Evolutionary conservation across 2,113 vertebrate species (phyloP), one percentile per base, ranked within the genome.

Genomic region (Damaliscus lunatus): DNA sequence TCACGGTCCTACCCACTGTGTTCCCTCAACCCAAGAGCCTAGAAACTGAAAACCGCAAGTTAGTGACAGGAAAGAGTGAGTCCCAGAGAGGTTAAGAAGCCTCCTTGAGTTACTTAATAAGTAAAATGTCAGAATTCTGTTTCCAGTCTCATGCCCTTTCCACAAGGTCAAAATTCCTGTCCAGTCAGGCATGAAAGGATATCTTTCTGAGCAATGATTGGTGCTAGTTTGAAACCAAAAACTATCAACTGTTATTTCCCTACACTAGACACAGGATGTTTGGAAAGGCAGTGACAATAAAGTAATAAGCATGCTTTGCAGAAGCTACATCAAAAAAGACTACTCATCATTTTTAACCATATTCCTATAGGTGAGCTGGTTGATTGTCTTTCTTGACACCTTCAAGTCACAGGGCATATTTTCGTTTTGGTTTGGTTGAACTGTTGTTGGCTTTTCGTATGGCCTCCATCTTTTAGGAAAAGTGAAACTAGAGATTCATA

Each of bases 161-260:
- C 40, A 33, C 31, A 48, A 17, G 87, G 55, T 88, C 89, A 74
- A 62, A 94, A 96, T 97, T 96, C 89, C 59, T 85, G 25, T 64
- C 59, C 59, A 62, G 10, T 91, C 46, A 84, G 55, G 27, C 71
- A 57, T 60, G 17, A 96, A 90, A 67, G 55, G 62, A 88, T 46
- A 77, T 43, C 31, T 95, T 91, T 97, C 77, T 81, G 57, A 81
- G 14, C 29, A 81, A 33, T 40, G 29, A 93, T 52, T 77, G 36
- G 33, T 36, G 62, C 33, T 52, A 48, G 12, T 31, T 48, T 83
- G 43, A 92, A 90, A 83, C 57, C 31, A 92, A 95, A 82, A 91
- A 95, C 21, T 48, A 12, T 74, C 17, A 53, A 31, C 67, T 62
- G 53, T 31, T 82, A 62, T 31, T 94, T 94, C 46, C 40, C 53